Evolutionary conservation across 2,888 invertebrate species (phyloP), one percentile per base, ranked within the genome.

Genomic region (Melikaiella ostensackeni): DNA sequence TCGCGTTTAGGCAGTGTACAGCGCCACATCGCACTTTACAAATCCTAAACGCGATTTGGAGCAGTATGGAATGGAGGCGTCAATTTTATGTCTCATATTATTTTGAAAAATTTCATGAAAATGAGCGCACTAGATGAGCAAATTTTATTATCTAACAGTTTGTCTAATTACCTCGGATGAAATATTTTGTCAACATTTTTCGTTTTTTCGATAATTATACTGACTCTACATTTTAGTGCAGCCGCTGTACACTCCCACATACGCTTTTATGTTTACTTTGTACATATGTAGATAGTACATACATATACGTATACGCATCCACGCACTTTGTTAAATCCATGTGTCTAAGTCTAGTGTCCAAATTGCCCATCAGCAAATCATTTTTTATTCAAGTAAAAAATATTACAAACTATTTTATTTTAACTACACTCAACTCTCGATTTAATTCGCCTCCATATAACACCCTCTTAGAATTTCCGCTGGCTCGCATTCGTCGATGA

Each of bases 211-310:
- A 55, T 55, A 70, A 70, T 30, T 50, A 21, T 70, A 70, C 46
- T 70, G 50, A 70, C 30, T 30, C 19, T 70, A 50, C 50, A 70
- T 70, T 70, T 55, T 79, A 75, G 77, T 50, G 77, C 80, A 80
- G 77, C 76, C 80, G 78, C 77, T 81, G 75, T 80, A 84, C 82
- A 84, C 82, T 83, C 79, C 84, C 86, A 85, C 84, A 80, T 83
- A 84, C 83, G 86, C 86, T 89, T 88, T 84, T 86, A 85, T 87
- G 85, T 86, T 86, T 86, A 80, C 83, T 83, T 86, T 89, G 87
- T 90, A 90, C 84, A 90, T 90, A 90, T 90, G 89, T 90, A 90
- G 89, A 89, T 89, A 89, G 84, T 85, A 75, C 74, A 86, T 82
- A 55, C 75, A 55, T 59, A 86, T 81, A 79, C 77, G 82, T 83